A percentile compares a stretch with the other conserved stretches of the same genome.
Conservation (phyloP, 2,797 vertebrate genomes). For the Smutsia gigantea region DNA sequence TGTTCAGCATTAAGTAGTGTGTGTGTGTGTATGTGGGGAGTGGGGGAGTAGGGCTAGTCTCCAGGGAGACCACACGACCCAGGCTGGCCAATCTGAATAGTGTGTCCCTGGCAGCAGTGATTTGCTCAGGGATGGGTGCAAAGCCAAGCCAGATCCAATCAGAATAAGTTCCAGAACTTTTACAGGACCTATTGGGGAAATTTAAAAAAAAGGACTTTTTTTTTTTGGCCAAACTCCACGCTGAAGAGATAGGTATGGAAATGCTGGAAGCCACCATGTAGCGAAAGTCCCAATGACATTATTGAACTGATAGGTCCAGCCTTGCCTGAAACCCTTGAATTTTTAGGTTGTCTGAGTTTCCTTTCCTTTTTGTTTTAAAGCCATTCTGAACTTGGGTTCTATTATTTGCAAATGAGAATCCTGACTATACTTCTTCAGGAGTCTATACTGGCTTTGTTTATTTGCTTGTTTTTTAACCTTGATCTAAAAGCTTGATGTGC, state of each 20-base stretch:
- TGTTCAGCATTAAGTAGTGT: neutral
- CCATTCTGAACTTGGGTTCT: neutral
- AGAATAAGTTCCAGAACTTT: neutral
- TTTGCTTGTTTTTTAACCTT: slow-evolving; percentile 26
- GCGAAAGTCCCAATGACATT: neutral
- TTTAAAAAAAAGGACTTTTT: neutral
- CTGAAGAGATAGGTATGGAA: neutral
- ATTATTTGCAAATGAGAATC: slow-evolving; percentile 39
- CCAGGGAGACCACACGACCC: neutral
- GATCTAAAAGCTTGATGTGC: neutral
- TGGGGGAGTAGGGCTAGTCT: accelerated
- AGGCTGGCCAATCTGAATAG: neutral
- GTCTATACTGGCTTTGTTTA: neutral
- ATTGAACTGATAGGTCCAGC: neutral
- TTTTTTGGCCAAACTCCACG: neutral
- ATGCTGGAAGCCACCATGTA: neutral
- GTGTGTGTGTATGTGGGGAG: neutral
- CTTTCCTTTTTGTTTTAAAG: neutral
- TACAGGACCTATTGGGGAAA: neutral
- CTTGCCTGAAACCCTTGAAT: neutral
- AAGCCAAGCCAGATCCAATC: neutral
- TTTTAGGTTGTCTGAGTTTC: neutral
- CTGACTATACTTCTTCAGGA: neutral
- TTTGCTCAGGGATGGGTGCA: neutral
- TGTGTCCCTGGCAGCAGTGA: neutral